These are phyloP conservation scores for Nephotettix cincticeps DNA, from an alignment of 1,140 invertebrate genomes.

Conservation along the genomic window DNA sequence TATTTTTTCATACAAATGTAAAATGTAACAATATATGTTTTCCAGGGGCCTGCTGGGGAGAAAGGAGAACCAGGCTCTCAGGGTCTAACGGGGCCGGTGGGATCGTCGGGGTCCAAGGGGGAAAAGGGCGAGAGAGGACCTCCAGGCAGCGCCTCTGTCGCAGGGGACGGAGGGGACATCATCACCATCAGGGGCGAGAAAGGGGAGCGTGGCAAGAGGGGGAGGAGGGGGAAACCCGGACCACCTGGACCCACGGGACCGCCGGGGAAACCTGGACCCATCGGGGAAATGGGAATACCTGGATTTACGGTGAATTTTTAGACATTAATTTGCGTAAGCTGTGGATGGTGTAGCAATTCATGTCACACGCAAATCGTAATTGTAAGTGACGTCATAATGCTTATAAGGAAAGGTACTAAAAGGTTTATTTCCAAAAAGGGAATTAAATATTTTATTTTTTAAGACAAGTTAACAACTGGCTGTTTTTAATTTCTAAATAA, in stretches of 20 bases:
- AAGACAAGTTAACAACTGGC: no score
- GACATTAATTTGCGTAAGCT: no score
- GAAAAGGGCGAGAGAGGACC: not conserved
- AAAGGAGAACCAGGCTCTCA: constrained; percentile 50
- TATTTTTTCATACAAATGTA: no score
- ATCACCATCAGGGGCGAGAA: constrained; percentile 61
- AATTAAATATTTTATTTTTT: no score
- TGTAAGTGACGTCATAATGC: no score
- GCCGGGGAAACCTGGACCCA: not conserved
- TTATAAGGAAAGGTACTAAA: no score
- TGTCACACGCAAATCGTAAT: no score
- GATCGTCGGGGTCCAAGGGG: constrained; percentile 35
- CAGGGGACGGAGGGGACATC: not conserved
- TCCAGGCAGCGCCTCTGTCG: not conserved
- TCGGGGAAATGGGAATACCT: not conserved
- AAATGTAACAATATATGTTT: no score
- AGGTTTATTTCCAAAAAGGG: no score
- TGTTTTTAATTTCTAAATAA: no score
- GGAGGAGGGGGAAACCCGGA: constrained; percentile 41
- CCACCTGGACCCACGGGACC: not conserved
- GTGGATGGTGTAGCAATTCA: no score
- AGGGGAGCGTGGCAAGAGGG: constrained; percentile 72
- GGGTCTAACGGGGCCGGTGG: constrained; percentile 48
- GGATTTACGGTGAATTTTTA: not conserved
- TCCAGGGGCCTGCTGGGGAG: not conserved